These are phyloP conservation scores for Pontoporia blainvillei DNA, from an alignment of 2,113 vertebrate genomes.

Conservation along the genomic window DNA sequence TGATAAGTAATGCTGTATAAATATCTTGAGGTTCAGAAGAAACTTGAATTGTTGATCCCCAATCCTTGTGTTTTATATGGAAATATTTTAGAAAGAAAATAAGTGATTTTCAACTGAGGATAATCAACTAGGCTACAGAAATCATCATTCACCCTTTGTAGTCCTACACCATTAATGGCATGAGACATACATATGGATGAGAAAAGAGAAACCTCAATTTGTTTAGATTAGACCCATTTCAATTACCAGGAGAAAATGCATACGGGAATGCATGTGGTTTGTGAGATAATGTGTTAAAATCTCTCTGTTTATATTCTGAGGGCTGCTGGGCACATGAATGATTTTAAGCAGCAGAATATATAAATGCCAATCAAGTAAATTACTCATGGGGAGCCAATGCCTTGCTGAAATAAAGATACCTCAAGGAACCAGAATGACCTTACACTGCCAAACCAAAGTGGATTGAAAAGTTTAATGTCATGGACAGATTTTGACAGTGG, in stretches of 20 bases:
- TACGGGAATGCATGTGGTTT: neutral
- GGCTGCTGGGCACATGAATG: neutral
- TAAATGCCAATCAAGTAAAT: conserved; percentile 67
- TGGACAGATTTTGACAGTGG: conserved; percentile 55
- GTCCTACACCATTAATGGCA: conserved; percentile 23
- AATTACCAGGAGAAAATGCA: conserved; percentile 52
- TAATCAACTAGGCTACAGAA: conserved; percentile 42
- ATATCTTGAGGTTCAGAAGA: neutral
- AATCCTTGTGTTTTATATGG: neutral
- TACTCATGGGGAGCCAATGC: conserved; percentile 29
- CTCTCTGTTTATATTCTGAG: conserved; percentile 50
- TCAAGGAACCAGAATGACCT: conserved; percentile 53
- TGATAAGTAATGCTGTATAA: neutral
- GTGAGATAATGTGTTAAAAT: conserved; percentile 5
- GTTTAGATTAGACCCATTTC: conserved; percentile 69
- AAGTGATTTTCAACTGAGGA: neutral
- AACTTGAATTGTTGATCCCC: conserved; percentile 12
- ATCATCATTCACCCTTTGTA: neutral
- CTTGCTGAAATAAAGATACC: conserved; percentile 36
- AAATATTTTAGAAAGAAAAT: conserved; percentile 51
- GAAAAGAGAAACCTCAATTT: conserved; percentile 59
- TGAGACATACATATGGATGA: conserved; percentile 46
- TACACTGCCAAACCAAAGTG: conserved; percentile 41
- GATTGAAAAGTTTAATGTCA: conserved; percentile 32
- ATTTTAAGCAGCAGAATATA: conserved; percentile 55